Conservation (phyloP, 2,888 invertebrate species). For the Mimumesa dahlbomi region DNA sequence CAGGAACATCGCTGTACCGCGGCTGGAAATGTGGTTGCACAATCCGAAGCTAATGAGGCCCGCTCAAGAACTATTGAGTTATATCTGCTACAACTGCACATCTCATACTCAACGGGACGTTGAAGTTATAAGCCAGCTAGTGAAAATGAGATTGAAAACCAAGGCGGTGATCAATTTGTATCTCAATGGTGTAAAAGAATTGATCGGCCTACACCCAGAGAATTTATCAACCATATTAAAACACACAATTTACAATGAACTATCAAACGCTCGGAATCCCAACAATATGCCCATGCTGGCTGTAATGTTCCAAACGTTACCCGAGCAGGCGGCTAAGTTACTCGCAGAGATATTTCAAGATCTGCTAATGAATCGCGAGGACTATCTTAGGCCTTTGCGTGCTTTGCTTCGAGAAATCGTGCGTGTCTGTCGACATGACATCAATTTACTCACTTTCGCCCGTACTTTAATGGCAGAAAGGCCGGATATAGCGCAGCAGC, state of each 20-base stretch:
- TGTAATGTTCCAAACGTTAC: conserved; percentile 92
- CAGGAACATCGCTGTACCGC: conserved; percentile 88
- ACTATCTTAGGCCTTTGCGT: conserved; percentile 92
- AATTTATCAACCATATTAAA: conserved; percentile 93
- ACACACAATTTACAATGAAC: conserved; percentile 96
- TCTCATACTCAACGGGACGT: conserved; percentile 85
- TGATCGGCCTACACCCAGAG: conserved; percentile 91
- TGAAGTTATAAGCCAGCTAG: conserved; percentile 91
- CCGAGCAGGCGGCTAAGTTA: conserved; percentile 90
- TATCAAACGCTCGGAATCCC: conserved; percentile 94
- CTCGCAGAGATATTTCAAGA: conserved; percentile 94
- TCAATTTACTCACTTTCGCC: conserved; percentile 90
- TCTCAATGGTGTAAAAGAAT: conserved; percentile 93
- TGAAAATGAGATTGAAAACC: conserved; percentile 95
- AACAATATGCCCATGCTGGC: conserved; percentile 97
- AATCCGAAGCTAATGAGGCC: conserved; percentile 96
- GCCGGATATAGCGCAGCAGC: conserved; percentile 83
- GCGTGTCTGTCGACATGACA: conserved; percentile 90
- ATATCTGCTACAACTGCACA: conserved; percentile 94
- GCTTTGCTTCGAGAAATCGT: conserved; percentile 94
- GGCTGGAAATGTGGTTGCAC: conserved; percentile 96
- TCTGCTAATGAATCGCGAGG: conserved; percentile 92
- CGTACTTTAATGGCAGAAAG: conserved; percentile 87
- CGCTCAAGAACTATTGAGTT: conserved; percentile 94
- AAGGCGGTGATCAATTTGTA: conserved; percentile 95